phyloP scores from a whole-genome alignment of 2,113 vertebrate species.

The Cricetomys ansorgei region DNA sequence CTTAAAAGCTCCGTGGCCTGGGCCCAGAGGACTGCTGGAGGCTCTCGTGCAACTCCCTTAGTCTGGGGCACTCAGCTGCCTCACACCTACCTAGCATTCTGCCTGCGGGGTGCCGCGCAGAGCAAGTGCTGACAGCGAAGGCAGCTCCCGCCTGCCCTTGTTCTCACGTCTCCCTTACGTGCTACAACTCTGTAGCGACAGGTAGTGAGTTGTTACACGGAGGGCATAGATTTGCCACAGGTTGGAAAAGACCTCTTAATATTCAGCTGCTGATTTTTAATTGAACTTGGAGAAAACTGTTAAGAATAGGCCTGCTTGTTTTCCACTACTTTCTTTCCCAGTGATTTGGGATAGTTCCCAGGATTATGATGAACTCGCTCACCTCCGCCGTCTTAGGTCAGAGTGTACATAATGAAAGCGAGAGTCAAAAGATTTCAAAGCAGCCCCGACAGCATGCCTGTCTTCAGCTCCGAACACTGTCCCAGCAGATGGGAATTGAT shows the following conservation, averaged over 20 bases:
- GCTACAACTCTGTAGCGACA: slow-evolving; percentile 77
- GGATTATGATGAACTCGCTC: slow-evolving; percentile 28
- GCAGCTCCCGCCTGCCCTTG: slow-evolving; percentile 56
- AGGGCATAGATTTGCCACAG: slow-evolving; percentile 54
- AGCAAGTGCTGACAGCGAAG: slow-evolving; percentile 72
- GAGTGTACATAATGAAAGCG: not conserved
- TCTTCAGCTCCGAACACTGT: not conserved
- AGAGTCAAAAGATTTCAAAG: not conserved
- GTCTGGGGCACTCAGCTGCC: not conserved
- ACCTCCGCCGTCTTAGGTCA: not conserved
- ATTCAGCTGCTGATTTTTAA: slow-evolving; percentile 11
- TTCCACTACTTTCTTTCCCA: slow-evolving; percentile 18
- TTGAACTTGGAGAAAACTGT: slow-evolving; percentile 20
- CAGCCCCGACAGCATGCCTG: not conserved
- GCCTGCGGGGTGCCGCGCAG: slow-evolving; percentile 67
- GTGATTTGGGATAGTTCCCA: not conserved
- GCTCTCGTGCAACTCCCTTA: not conserved
- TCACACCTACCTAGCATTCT: slow-evolving; percentile 42
- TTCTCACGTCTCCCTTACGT: slow-evolving; percentile 77
- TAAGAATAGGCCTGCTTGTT: slow-evolving; percentile 24
- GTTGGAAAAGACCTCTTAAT: slow-evolving; percentile 10
- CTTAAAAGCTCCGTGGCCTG: not conserved
- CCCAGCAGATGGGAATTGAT: not conserved
- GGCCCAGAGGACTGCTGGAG: not conserved
- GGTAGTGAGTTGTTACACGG: slow-evolving; percentile 71